These are phyloP conservation scores for Chaitophorus viminalis DNA, from an alignment of 2,888 invertebrate genomes.

Conservation along the genomic window DNA sequence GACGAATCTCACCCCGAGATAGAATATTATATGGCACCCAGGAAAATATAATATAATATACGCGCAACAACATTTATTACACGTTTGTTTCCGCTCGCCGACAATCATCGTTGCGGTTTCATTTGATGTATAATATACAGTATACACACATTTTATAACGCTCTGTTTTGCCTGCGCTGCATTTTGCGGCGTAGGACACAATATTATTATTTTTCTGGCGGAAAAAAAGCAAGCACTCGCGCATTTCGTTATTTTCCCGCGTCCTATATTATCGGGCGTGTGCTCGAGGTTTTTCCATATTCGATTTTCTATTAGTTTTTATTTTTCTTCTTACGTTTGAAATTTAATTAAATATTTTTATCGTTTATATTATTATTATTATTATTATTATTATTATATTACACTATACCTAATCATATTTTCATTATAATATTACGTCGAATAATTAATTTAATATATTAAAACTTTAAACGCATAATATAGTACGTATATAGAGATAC, in stretches of 20 bases:
- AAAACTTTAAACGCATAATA: background rate
- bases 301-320: background rate
- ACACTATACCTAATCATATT: background rate
- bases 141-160: too few relatives aligned
- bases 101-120: background rate
- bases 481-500: background rate
- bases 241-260: background rate
- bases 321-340: background rate
- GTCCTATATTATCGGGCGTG: background rate
- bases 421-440: background rate
- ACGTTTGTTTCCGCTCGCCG: background rate
- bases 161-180: background rate
- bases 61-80: slow-evolving; percentile 7
- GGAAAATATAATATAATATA: slow-evolving; percentile 39
- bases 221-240: background rate
- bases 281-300: background rate
- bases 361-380: background rate
- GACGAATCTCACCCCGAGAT: slow-evolving; percentile 26
- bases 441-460: slow-evolving; percentile 30
- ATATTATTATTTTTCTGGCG: background rate
- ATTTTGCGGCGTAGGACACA: background rate
- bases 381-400: too few relatives aligned
- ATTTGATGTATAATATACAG: background rate
- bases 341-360: slow-evolving; percentile 22
- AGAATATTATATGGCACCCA: background rate